Evolutionary conservation across 2,888 invertebrate species (phyloP).

Genomic region (Cantharis lateralis): DNA sequence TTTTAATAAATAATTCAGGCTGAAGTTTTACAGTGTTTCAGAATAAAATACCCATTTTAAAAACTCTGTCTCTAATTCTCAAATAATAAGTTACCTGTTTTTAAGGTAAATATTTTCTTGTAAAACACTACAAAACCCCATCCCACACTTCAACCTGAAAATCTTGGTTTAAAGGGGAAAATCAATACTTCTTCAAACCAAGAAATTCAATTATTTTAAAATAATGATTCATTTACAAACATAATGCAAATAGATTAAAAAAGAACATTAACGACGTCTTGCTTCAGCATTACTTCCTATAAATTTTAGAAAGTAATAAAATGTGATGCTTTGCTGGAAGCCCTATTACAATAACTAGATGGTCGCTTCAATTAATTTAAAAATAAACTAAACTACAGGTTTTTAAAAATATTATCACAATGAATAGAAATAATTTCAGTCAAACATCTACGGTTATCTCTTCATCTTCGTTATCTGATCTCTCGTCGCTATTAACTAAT

Average conservation of each 20-base stretch:
- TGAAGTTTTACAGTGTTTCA: no score
- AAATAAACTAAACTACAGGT: neutral
- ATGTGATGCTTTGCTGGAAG: neutral
- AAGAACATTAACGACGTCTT: neutral
- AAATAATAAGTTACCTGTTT: no score
- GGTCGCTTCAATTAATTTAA: neutral
- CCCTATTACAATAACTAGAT: neutral
- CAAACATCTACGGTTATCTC: conserved; percentile 51
- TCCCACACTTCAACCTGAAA: neutral
- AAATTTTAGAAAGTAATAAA: neutral
- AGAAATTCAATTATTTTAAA: neutral
- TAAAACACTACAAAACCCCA: no score
- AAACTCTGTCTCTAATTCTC: no score
- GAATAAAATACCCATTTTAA: no score
- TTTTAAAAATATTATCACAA: neutral
- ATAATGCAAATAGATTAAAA: neutral
- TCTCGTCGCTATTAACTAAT: conserved; percentile 58
- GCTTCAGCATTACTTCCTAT: neutral
- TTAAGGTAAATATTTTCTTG: no score
- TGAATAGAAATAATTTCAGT: conserved; percentile 29
- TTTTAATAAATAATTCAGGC: neutral
- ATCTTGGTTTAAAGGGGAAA: neutral
- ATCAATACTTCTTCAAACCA: neutral
- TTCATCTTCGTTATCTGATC: conserved; percentile 46
- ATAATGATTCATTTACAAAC: neutral